phyloP scores from a whole-genome alignment of 2,797 vertebrate species.

The Syndactyla subalaris region DNA sequence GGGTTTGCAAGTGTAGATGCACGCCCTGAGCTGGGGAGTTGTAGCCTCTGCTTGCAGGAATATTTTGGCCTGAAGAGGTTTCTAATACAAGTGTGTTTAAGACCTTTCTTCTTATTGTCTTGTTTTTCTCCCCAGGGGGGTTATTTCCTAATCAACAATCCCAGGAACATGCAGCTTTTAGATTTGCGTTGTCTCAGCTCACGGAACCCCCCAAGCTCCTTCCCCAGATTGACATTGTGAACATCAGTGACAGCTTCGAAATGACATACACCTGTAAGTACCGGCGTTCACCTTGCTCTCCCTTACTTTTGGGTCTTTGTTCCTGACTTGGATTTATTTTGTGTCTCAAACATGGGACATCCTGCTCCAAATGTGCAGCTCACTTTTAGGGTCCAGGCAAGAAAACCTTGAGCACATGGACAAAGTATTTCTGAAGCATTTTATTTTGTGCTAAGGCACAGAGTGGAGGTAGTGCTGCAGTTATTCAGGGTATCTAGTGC shows the following conservation, averaged over 20 bases:
- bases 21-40: neutral
- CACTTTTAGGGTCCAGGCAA: neutral
- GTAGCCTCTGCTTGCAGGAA: neutral
- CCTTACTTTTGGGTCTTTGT: slow-evolving; percentile 3
- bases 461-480: neutral
- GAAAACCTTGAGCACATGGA: neutral
- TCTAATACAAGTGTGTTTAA: neutral
- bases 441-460: slow-evolving; percentile 5
- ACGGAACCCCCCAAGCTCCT: slow-evolving; percentile 98
- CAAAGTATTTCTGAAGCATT: slow-evolving; percentile 5
- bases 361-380: neutral
- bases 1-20: neutral
- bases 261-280: slow-evolving; percentile 99
- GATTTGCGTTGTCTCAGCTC: slow-evolving; percentile 95
- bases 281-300: neutral
- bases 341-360: neutral
- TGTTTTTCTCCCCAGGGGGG: slow-evolving; percentile 84
- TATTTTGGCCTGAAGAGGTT: neutral
- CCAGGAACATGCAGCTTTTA: slow-evolving; percentile 99
- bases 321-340: neutral
- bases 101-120: neutral
- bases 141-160: slow-evolving; percentile 95
- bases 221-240: slow-evolving; percentile 99
- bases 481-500: neutral
- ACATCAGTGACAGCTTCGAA: slow-evolving; percentile 97